These are phyloP conservation scores for Melopsittacus undulatus DNA, from an alignment of 2,797 vertebrate genomes.

Conservation along the genomic window DNA sequence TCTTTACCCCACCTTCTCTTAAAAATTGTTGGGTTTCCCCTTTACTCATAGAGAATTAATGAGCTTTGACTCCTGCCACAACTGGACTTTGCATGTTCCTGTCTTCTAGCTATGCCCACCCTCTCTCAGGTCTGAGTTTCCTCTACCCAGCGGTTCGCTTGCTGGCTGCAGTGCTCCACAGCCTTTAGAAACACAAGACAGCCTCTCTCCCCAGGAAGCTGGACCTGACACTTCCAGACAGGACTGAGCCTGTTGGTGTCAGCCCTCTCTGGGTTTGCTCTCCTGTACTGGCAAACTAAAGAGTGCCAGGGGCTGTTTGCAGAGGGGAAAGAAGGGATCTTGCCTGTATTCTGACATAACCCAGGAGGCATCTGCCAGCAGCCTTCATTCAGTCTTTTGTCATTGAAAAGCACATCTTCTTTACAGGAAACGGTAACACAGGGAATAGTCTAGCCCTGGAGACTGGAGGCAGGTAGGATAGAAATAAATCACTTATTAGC, in stretches of 20 bases:
- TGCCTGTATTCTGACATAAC: background rate
- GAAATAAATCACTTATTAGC: background rate
- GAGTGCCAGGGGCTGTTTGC: background rate
- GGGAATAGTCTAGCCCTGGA: background rate
- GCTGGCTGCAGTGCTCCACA: background rate
- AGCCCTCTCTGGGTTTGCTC: background rate
- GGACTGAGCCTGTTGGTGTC: background rate
- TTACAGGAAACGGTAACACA: background rate
- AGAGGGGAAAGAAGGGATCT: background rate
- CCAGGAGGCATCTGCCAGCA: background rate
- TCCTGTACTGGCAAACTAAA: background rate
- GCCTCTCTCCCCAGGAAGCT: background rate
- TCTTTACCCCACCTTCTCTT: background rate
- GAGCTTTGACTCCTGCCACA: background rate
- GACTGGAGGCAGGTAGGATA: background rate
- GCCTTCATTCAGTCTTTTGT: background rate
- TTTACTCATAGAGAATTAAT: background rate
- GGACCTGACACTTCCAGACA: background rate
- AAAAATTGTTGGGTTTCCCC: background rate
- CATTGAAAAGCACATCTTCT: background rate
- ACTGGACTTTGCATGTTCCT: background rate
- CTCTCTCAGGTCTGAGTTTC: background rate
- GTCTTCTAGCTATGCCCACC: background rate
- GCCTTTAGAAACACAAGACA: background rate
- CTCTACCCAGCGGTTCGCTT: background rate